Evolutionary conservation across 2,797 vertebrate species (phyloP), one percentile per base, ranked within the genome.

Genomic region (Syngnathus rostellatus): DNA sequence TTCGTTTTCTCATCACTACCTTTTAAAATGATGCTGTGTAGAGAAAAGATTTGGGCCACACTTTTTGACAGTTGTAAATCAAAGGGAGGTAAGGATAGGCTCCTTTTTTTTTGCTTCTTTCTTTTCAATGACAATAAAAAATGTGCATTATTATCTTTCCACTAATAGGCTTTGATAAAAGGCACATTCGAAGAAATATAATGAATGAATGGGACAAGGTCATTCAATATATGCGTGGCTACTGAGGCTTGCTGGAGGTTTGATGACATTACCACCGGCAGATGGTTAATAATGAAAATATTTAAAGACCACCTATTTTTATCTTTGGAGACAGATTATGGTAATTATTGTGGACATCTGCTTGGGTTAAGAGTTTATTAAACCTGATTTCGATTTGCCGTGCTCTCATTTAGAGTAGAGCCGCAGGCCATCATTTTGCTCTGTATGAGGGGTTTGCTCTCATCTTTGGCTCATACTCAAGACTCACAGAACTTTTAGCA

Each of bases 271-370:
- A 85, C 71, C 72, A 72, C 75, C 69, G 80, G 64, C 37, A 51
- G 40, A 41, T 66, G 69, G 83, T 89, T 83, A 89, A 89, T 89
- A 85, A 86, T 88, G 82, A 85, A 73, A 77, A 83, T 82, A 83
- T 83, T 83, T 83, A 84, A 89, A 88, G 77, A 85, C 74, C 73
- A 70, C 65, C 78, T 88, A 87, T 89, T 85, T 89, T 83, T 83
- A 78, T 81, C 79, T 55, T 21, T 53, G 54, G 53, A 78, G 77
- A 88, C 78, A 80, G 79, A 86, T 84, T 84, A 81, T 68, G 68
- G 68, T 85, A 69, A 85, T 86, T 80, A 82, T 80, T 84, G 75
- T 72, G 69, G 69, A 78, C 77, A 82, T 82, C 77, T 86, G 79
- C 75, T 80, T 70, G 67, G 67, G 73, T 74, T 71, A 73, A 68